Percentiles rank a stretch among this genome's conserved stretches.
Evolutionary conservation across 2,113 vertebrate species (phyloP).

Genomic region (Sarotherodon lohbergeri): DNA sequence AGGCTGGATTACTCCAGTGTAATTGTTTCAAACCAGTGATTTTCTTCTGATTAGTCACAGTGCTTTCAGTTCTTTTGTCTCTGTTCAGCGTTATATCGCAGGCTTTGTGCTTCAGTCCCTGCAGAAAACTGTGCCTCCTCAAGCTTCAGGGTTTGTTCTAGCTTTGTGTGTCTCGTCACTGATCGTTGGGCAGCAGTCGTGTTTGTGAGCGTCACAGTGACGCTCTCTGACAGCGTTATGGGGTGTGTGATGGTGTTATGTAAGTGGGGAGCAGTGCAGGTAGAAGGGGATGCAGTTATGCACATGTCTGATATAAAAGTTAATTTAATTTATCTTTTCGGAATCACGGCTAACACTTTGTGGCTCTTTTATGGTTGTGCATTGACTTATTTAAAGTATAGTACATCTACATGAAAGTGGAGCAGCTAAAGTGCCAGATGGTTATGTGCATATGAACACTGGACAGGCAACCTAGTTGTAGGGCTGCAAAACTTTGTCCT

Average conservation of each 20-base stretch:
- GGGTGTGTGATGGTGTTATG: not conserved
- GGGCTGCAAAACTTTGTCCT: not conserved
- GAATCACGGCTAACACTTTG: not conserved
- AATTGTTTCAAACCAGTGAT: constrained; percentile 10
- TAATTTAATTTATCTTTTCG: not conserved
- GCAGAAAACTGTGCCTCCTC: not conserved
- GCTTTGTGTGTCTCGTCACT: not conserved
- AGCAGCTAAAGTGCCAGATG: not conserved
- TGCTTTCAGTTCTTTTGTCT: not conserved
- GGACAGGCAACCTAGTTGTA: not conserved
- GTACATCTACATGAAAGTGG: not conserved
- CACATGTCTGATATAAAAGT: too few species aligned
- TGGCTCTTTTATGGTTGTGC: not conserved
- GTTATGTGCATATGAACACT: not conserved
- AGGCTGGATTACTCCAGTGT: not conserved
- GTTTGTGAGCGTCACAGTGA: not conserved
- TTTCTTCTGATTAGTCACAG: constrained; percentile 22
- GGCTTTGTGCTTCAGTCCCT: not conserved
- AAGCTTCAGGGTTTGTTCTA: not conserved
- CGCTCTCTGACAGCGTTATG: not conserved
- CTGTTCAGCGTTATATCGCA: not conserved
- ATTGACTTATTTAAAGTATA: not conserved
- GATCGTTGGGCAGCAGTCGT: not conserved
- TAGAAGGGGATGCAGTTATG: not conserved
- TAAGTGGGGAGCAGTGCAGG: not conserved